phyloP scores from a whole-genome alignment of 1,140 invertebrate genomes.

The Monochamus saltuarius region DNA sequence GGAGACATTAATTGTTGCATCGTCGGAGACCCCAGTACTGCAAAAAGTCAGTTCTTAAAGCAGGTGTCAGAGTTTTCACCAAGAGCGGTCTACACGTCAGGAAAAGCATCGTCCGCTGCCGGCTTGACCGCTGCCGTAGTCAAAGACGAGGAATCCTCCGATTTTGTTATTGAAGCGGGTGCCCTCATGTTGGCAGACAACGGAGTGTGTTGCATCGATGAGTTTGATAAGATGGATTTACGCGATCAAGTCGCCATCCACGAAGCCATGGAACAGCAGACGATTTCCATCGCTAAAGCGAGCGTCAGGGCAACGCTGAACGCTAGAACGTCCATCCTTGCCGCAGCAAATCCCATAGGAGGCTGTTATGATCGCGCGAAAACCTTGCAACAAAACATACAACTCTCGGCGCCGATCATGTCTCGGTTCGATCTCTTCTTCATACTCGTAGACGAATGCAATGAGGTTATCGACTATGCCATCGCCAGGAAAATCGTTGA shows the following conservation, averaged over 20 bases:
- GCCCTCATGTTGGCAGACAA: constrained; percentile 99
- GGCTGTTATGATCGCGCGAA: constrained; percentile 94
- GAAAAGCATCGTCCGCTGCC: constrained; percentile 96
- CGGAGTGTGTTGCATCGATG: constrained; percentile 99
- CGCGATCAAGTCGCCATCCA: constrained; percentile 98
- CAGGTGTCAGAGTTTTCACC: constrained; percentile 94
- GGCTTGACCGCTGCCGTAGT: constrained; percentile 98
- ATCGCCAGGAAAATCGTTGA: constrained; percentile 96
- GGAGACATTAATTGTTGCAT: constrained; percentile 98
- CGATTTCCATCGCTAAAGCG: constrained; percentile 98
- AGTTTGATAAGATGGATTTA: constrained; percentile 99
- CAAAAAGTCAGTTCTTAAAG: constrained; percentile 97
- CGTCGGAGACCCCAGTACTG: constrained; percentile 98
- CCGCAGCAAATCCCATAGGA: constrained; percentile 97
- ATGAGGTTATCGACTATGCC: constrained; percentile 92
- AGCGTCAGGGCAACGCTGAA: constrained; percentile 96
- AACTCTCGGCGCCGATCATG: constrained; percentile 96
- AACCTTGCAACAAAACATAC: constrained; percentile 93
- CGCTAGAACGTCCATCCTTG: constrained; percentile 96
- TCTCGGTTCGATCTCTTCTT: constrained; percentile 99
- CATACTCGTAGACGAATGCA: constrained; percentile 94
- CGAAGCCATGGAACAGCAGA: constrained; percentile 99
- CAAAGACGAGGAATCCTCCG: constrained; percentile 93
- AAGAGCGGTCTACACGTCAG: constrained; percentile 96
- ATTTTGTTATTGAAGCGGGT: constrained; percentile 99